Conservation (phyloP, 2,113 vertebrate species). For the Oenanthe oenanthe region DNA sequence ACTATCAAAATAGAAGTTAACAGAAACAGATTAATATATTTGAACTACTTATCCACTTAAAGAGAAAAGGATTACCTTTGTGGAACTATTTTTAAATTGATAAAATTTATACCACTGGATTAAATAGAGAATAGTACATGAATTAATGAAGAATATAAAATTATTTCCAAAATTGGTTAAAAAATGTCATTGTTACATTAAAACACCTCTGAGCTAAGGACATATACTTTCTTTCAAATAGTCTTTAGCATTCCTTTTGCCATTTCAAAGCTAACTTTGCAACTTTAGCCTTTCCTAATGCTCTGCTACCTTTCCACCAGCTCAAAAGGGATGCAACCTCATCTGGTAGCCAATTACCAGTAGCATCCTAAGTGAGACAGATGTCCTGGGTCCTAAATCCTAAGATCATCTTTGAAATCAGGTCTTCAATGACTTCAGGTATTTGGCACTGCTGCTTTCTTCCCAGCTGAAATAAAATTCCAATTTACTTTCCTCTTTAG, state of each 20-base stretch:
- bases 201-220: neutral
- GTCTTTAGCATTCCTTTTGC: neutral
- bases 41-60: neutral
- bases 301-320: neutral
- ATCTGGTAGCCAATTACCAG: slow-evolving; percentile 21
- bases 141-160: neutral
- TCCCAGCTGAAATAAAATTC: slow-evolving; percentile 52
- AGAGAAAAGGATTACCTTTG: neutral
- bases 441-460: slow-evolving; percentile 4
- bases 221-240: neutral
- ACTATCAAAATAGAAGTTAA: neutral
- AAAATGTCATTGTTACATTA: neutral
- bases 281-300: neutral
- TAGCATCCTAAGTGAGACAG: neutral
- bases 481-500: slow-evolving; percentile 71
- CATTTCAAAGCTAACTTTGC: neutral
- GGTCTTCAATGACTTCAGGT: slow-evolving; percentile 13
- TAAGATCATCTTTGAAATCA: slow-evolving; percentile 58
- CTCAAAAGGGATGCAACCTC: neutral
- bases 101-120: neutral
- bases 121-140: neutral
- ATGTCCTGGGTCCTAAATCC: slow-evolving; percentile 44
- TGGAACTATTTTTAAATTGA: neutral
- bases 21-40: neutral
- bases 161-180: neutral